Evolutionary conservation across 2,888 invertebrate species (phyloP), one percentile per base, ranked within the genome.

Genomic region (Acanthosepion pharaonis): DNA sequence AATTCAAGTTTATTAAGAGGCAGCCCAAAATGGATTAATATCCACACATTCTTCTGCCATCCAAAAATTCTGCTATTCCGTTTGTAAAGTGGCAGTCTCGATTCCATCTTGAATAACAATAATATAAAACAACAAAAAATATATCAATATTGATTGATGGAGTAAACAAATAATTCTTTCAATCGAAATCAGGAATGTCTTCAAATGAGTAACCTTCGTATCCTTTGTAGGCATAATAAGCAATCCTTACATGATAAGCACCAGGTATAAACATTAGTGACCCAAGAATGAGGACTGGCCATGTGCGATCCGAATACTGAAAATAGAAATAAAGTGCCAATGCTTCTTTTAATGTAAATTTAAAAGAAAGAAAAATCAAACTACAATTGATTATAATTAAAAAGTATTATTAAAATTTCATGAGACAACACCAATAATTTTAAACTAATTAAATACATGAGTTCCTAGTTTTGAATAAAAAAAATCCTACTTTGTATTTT

Each of bases 231-330:
- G 99, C 99, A 97, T 98, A 98, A 97, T 98, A 98, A 64, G 99
- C 98, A 97, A 99, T 98, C 96, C 99, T 98, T 94, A 99, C 98
- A 97, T 99, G 99, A 97, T 99, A 99, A 94, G 98, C 98, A 91
- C 99, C 99, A 0, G 99, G 99, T 96, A 99, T 98, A 97, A 99
- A 99, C 98, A 99, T 99, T 91, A 99, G 98, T 49, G 98, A 98
- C 64, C 99, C 99, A 96, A 99, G 98, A 96, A 99, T 98, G 95
- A 99, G 98, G 97, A 99, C 98, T 1, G 99, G 99, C 98, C 99
- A 99, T 97, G 98, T 98, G 95, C 99, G 98, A 97, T 99, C 99
- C 5, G 98, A 98, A 97, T 99, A 99, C 98, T 98, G 97, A 59
- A 98, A 97, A 53, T 11, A 92, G 20, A 59, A 48, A 94, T 15